Evolutionary conservation across 2,113 vertebrate species (phyloP).

Genomic region (Apodemus speciosus): DNA sequence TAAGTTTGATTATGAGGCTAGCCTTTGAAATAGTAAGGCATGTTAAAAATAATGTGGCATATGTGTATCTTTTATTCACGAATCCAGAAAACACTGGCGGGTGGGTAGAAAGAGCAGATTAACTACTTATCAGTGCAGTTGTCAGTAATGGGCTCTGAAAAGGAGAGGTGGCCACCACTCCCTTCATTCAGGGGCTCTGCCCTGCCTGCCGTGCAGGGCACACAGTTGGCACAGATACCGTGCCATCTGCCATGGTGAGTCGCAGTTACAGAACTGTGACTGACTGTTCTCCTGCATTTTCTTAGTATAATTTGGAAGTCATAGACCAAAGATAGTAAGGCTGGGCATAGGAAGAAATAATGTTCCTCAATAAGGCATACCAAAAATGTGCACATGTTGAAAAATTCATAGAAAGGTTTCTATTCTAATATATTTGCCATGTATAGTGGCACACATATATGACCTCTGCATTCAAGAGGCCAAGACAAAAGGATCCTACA

Average conservation of each 20-base stretch:
- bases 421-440: neutral
- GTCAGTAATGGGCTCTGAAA: neutral
- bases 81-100: too few relatives aligned
- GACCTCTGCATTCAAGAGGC: neutral
- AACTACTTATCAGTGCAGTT: neutral
- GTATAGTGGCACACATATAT: neutral
- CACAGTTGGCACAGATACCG: accelerated
- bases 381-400: neutral
- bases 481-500: neutral
- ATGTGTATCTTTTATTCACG: too few relatives aligned
- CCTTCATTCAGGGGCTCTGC: neutral
- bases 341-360: neutral
- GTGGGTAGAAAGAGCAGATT: too few relatives aligned
- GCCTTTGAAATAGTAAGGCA: too few relatives aligned
- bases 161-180: neutral
- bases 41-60: too few relatives aligned
- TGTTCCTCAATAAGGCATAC: neutral
- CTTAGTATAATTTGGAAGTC: neutral
- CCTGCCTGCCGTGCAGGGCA: neutral
- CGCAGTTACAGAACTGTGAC: neutral
- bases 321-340: neutral
- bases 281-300: neutral
- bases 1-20: too few relatives aligned
- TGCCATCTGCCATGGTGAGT: neutral
- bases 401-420: conserved; percentile 20